These are phyloP conservation scores for Amphimedon queenslandica DNA, from an alignment of 37 sponge, comb jelly and placozoan genomes.

Conservation along the genomic window DNA sequence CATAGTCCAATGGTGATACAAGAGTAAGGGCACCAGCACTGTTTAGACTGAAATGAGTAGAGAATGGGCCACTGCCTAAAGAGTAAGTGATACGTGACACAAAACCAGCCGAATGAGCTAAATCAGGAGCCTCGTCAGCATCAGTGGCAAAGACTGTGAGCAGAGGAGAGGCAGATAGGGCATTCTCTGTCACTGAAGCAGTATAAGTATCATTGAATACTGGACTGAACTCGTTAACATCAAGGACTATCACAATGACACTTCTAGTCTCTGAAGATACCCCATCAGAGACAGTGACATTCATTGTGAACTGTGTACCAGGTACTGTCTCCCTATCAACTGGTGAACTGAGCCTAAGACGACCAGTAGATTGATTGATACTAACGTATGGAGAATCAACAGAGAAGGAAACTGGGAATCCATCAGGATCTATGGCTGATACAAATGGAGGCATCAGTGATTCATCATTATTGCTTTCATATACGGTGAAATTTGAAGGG, in stretches of 20 bases:
- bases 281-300: conserved; percentile 34
- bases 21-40: conserved; percentile 39
- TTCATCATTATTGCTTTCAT: conserved; percentile 19
- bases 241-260: conserved; percentile 23
- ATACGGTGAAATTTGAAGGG: conserved; percentile 21
- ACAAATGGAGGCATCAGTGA: conserved; percentile 30
- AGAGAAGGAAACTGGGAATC: conserved; percentile 14
- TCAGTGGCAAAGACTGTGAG: conserved; percentile 45
- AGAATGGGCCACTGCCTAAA: neutral
- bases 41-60: conserved; percentile 23
- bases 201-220: conserved; percentile 20
- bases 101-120: conserved; percentile 1
- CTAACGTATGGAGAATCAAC: conserved; percentile 25
- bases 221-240: conserved; percentile 46
- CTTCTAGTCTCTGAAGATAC: neutral
- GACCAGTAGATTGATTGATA: conserved; percentile 41
- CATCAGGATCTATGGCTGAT: conserved; percentile 43
- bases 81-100: conserved; percentile 27
- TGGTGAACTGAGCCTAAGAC: conserved; percentile 4
- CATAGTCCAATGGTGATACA: conserved; percentile 22
- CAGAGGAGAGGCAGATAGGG: conserved; percentile 9
- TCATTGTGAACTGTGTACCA: conserved; percentile 9
- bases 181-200: conserved; percentile 33
- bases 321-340: conserved; percentile 27
- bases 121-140: conserved; percentile 45